phyloP scores from a whole-genome alignment of 2,113 vertebrate genomes.

The Halcyon senegalensis region DNA sequence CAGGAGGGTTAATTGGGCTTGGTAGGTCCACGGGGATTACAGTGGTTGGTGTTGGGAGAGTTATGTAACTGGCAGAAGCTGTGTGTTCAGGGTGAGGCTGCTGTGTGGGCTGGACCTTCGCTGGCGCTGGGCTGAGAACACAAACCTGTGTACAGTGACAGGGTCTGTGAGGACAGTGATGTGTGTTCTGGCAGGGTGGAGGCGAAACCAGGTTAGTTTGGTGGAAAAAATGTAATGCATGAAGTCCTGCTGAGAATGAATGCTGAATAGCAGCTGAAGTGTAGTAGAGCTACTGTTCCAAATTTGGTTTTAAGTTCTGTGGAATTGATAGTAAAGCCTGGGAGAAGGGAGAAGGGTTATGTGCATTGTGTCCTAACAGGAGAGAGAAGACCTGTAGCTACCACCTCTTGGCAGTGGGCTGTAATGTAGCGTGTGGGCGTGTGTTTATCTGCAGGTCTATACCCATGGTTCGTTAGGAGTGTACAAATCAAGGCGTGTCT shows the following conservation, averaged over 20 bases:
- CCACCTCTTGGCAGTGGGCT: background rate
- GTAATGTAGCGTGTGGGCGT: too few relatives aligned
- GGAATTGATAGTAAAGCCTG: background rate
- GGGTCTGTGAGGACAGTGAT: fast-evolving
- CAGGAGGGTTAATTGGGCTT: background rate
- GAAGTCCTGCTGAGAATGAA: background rate
- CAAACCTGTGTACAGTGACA: background rate
- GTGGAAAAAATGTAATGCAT: background rate
- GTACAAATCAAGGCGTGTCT: background rate
- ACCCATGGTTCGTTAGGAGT: background rate
- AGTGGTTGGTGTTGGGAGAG: background rate
- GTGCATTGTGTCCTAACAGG: background rate
- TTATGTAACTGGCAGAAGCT: fast-evolving
- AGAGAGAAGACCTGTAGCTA: background rate
- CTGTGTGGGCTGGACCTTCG: background rate
- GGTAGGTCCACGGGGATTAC: background rate
- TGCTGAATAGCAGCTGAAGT: background rate
- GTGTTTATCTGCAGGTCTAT: fast-evolving
- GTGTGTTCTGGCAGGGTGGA: background rate
- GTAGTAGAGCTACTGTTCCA: background rate
- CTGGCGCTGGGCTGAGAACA: background rate
- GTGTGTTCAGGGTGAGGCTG: background rate
- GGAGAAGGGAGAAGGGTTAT: background rate
- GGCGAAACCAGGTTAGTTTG: background rate
- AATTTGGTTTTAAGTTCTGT: background rate